Evolutionary conservation across 2,113 vertebrate genomes (phyloP), one percentile per base, ranked within the genome.

Genomic region (Hippoglossus stenolepis): DNA sequence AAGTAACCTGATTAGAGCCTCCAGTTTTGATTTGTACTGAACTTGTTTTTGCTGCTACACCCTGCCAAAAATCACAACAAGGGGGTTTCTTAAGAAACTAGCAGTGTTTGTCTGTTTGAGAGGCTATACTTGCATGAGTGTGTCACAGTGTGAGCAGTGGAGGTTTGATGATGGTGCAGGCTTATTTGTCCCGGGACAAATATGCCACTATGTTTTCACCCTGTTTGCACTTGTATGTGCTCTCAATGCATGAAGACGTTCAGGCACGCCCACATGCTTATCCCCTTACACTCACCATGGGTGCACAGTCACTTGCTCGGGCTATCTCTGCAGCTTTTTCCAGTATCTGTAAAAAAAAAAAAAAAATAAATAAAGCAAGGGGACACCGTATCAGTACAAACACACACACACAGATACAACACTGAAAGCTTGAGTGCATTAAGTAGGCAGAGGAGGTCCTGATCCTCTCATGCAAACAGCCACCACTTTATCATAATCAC

Each of bases 311-410:
- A 79, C 90, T 96, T 53, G 94, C 95, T 74, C 93, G 76, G 83
- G 93, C 96, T 68, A 98, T 97, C 79, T 98, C 96, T 83, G 98
- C 97, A 85, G 98, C 98, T 86, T 99, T 99, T 91, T 99, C 98
- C 92, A 99, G 94, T 90, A 99, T 99, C 97, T 99, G 94, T 26
- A 89, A 31, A 31, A 31, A 31, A 31, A 31, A 28, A 4, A n/a
- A 31, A 6, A 31, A 31, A 31, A 0, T 1, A 85, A 67, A n/a
- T n/a, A 43, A 43, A 18, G 47, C 47, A 51, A 18, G 47, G 0
- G 47, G 20, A 17, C 15, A 51, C 18, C 4, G 17, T 51, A 20
- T 51, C 65, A 49, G n/a, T 23, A 40, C 35, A 77, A 12, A 69
- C 4, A 24, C 35, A 38, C 5, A 40, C 43, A 26, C n/a, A 69